These are phyloP conservation scores for Siniperca scherzeri DNA, from an alignment of 2,797 vertebrate genomes.

Conservation along the genomic window DNA sequence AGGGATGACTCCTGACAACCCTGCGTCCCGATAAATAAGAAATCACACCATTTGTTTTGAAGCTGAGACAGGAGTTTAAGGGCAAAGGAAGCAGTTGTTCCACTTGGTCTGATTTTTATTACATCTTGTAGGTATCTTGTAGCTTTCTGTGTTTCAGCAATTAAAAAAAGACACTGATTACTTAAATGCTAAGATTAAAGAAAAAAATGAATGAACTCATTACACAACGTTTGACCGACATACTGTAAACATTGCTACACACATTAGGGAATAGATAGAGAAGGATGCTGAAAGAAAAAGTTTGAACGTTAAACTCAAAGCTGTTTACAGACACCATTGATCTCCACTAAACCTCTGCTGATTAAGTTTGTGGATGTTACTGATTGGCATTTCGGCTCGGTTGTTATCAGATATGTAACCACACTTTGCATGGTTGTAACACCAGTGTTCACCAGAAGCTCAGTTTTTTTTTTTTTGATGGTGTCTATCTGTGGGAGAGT, in stretches of 20 bases:
- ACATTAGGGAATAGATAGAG: not conserved
- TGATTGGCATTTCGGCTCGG: not conserved
- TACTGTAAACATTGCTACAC: not conserved
- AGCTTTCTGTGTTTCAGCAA: not conserved
- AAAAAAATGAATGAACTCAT: not conserved
- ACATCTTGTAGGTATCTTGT: not conserved
- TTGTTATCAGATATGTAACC: not conserved
- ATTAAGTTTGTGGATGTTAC: not conserved
- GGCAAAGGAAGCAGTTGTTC: not conserved
- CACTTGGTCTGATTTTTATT: not conserved
- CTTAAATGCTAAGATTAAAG: not conserved
- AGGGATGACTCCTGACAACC: not conserved
- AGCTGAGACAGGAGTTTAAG: not conserved
- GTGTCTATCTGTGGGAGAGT: not conserved
- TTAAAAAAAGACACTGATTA: not conserved
- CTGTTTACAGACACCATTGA: not conserved
- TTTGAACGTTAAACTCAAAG: not conserved
- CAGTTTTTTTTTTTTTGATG: not conserved
- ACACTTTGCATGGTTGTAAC: conserved; percentile 2
- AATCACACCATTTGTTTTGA: not conserved
- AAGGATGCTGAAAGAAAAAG: not conserved
- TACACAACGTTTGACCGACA: not conserved
- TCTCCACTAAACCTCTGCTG: not conserved
- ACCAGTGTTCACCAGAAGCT: not conserved
- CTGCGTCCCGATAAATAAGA: rapidly evolving